A percentile compares a stretch with the other conserved stretches of the same genome.
Evolutionary conservation across 2,888 invertebrate species (phyloP).

Genomic region (Bursaphelenchus okinawaensis): DNA sequence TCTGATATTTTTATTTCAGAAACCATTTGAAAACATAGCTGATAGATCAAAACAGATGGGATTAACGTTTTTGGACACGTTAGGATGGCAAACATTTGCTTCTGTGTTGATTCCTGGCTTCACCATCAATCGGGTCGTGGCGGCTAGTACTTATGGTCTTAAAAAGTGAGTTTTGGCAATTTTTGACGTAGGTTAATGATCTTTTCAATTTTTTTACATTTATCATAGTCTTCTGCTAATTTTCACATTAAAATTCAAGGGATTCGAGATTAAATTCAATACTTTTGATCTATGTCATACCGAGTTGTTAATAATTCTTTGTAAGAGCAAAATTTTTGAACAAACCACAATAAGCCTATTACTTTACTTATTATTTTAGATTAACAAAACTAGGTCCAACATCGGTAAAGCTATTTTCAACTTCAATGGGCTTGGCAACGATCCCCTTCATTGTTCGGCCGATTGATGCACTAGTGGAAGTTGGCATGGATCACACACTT

Average conservation of each 20-base stretch:
- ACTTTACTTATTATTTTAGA: constrained; percentile 22
- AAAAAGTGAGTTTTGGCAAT: constrained; percentile 21
- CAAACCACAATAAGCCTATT: too few species aligned
- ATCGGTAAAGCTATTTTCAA: constrained; percentile 65
- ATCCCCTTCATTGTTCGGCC: constrained; percentile 88
- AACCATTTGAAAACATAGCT: constrained; percentile 17
- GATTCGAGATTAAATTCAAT: too few species aligned
- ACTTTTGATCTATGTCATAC: too few species aligned
- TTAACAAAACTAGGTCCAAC: constrained; percentile 58
- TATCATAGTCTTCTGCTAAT: too few species aligned
- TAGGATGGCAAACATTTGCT: constrained; percentile 87
- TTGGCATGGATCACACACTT: constrained; percentile 47
- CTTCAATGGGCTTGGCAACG: constrained; percentile 70
- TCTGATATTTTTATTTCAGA: constrained; percentile 36
- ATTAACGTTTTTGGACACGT: constrained; percentile 71
- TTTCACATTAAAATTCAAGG: too few species aligned
- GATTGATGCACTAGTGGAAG: constrained; percentile 72
- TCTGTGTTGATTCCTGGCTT: constrained; percentile 82
- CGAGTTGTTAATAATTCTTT: too few species aligned
- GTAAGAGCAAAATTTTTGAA: too few species aligned
- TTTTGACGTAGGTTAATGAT: not conserved
- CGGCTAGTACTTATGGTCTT: constrained; percentile 59
- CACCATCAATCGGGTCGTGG: constrained; percentile 78
- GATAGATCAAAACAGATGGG: constrained; percentile 43
- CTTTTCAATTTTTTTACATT: too few species aligned